Evolutionary conservation across 1,140 invertebrate genomes (phyloP).

Genomic region (Philotrypesis tridentata): DNA sequence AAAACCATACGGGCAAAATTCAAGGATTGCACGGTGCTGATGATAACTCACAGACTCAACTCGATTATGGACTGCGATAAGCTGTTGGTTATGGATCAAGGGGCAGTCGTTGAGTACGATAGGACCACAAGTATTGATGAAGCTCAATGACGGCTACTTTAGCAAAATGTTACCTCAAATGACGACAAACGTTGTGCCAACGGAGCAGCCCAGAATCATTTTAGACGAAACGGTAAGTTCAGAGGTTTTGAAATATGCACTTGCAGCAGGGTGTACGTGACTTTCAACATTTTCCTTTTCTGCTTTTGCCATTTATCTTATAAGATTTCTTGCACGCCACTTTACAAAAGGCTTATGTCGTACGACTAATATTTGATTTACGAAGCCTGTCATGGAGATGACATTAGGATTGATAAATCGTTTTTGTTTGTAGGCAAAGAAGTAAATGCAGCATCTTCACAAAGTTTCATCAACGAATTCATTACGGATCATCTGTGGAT

Average conservation of each 20-base stretch:
- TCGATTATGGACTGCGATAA: slow-evolving; percentile 79
- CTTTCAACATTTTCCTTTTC: background rate
- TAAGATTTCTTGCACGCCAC: background rate
- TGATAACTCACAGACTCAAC: slow-evolving; percentile 80
- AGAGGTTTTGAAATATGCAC: background rate
- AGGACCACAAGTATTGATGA: background rate
- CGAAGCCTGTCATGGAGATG: background rate
- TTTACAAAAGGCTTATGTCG: background rate
- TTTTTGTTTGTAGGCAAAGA: background rate
- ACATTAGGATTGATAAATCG: background rate
- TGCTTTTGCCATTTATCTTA: background rate
- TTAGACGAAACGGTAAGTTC: background rate
- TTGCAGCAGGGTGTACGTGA: background rate
- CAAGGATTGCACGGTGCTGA: slow-evolving; percentile 76
- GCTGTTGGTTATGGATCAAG: slow-evolving; percentile 75
- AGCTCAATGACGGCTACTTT: slow-evolving; percentile 27
- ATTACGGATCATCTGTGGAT: no score
- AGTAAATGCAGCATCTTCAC: background rate
- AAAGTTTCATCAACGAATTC: background rate
- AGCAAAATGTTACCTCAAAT: background rate
- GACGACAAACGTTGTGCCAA: background rate
- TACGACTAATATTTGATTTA: background rate
- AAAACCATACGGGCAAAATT: slow-evolving; percentile 75
- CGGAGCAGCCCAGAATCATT: background rate
- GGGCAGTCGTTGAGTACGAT: slow-evolving; percentile 21